Evolutionary conservation across 1,140 invertebrate species (phyloP).

Genomic region (Cherax destructor): DNA sequence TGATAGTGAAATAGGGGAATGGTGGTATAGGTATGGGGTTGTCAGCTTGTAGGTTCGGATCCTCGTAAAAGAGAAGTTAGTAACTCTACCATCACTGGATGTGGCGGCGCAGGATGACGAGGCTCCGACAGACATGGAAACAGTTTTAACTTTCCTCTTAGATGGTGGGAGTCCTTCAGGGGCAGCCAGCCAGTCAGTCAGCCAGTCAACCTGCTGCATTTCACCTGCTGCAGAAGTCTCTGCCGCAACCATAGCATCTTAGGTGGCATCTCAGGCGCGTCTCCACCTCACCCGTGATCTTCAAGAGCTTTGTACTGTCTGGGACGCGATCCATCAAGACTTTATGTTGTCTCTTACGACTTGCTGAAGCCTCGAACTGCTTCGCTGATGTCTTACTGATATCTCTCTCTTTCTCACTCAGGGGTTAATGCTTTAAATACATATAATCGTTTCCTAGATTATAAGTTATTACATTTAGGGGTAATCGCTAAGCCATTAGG

Average conservation of each 20-base stretch:
- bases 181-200: background rate
- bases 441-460: too few relatives aligned
- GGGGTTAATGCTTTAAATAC: too few relatives aligned
- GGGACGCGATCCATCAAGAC: background rate
- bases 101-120: slow-evolving; percentile 40
- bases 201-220: background rate
- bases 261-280: background rate
- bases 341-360: background rate
- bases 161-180: slow-evolving; percentile 43
- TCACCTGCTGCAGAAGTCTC: background rate
- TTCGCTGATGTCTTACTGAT: background rate
- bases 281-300: background rate
- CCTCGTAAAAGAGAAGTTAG: slow-evolving; percentile 1
- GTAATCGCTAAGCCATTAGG: too few relatives aligned
- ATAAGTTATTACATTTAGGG: too few relatives aligned
- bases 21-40: slow-evolving; percentile 1
- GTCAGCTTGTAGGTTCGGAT: background rate
- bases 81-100: slow-evolving; percentile 52
- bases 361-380: background rate
- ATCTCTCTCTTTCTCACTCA: too few relatives aligned
- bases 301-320: background rate
- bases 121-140: slow-evolving; percentile 49
- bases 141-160: slow-evolving; percentile 59
- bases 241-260: background rate
- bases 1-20: background rate